Evolutionary conservation across 2,113 vertebrate species (phyloP).

Genomic region (Argyrosomus japonicus): DNA sequence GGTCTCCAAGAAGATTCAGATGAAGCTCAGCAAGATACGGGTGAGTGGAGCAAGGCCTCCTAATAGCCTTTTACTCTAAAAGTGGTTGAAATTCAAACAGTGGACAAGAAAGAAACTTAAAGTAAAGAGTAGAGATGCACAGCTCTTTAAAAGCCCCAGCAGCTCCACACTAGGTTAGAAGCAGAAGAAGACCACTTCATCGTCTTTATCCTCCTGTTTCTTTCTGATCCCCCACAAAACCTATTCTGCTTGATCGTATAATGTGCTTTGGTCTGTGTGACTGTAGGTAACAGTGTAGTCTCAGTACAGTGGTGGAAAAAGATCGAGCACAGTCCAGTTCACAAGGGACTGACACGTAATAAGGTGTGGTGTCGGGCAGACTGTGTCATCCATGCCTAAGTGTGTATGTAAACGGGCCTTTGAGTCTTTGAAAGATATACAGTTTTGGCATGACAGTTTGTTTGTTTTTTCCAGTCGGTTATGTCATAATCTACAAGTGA

Average conservation of each 20-base stretch:
- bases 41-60: slow-evolving; percentile 77
- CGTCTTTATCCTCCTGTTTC: neutral
- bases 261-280: slow-evolving; percentile 2
- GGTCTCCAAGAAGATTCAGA: slow-evolving; percentile 99
- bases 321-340: neutral
- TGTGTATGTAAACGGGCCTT: neutral
- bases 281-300: slow-evolving; percentile 1
- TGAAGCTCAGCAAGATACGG: slow-evolving; percentile 99
- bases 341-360: neutral
- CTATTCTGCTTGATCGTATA: neutral
- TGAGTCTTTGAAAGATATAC: neutral
- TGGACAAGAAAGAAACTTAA: neutral
- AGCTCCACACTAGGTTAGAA: neutral
- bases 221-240: neutral
- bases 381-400: neutral
- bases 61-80: neutral
- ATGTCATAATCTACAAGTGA: neutral
- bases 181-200: neutral
- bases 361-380: neutral
- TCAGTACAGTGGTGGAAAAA: neutral
- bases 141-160: neutral
- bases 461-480: neutral
- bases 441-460: too few species aligned
- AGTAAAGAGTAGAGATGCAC: neutral
- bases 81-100: neutral